These are phyloP conservation scores for Lemur catta DNA, from an alignment of 2,797 vertebrate species.

Conservation along the genomic window DNA sequence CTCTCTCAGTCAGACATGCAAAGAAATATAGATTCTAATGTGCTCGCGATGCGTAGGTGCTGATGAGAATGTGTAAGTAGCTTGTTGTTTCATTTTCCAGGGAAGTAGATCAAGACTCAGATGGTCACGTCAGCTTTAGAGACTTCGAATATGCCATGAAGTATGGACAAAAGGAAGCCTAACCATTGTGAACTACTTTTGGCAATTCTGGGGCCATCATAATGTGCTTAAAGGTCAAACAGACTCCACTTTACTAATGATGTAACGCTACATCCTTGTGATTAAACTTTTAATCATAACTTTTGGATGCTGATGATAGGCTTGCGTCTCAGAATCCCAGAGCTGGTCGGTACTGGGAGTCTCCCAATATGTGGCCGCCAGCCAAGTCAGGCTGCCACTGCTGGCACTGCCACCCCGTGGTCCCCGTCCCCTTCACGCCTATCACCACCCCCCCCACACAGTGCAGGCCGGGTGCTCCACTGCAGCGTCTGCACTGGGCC, in stretches of 20 bases:
- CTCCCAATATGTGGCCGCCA: background rate
- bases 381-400: background rate
- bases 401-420: background rate
- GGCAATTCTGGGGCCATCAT: slow-evolving; percentile 53
- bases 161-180: slow-evolving; percentile 78
- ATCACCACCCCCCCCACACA: no score
- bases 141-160: slow-evolving; percentile 87
- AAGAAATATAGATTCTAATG: background rate
- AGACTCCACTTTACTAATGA: background rate
- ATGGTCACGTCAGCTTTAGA: slow-evolving; percentile 88
- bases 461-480: background rate
- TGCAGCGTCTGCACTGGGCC: background rate
- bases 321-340: background rate
- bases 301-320: background rate
- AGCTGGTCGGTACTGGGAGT: background rate
- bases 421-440: background rate
- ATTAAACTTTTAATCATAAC: background rate
- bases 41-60: background rate
- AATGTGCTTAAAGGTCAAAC: background rate
- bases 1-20: background rate
- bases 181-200: slow-evolving; percentile 57
- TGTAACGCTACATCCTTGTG: background rate
- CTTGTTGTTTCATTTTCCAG: slow-evolving; percentile 78
- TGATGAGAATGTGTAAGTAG: background rate
- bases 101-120: slow-evolving; percentile 87